Base-by-base conservation (phyloP, 2,888 invertebrate genomes). In the Euphydryas editha region DNA sequence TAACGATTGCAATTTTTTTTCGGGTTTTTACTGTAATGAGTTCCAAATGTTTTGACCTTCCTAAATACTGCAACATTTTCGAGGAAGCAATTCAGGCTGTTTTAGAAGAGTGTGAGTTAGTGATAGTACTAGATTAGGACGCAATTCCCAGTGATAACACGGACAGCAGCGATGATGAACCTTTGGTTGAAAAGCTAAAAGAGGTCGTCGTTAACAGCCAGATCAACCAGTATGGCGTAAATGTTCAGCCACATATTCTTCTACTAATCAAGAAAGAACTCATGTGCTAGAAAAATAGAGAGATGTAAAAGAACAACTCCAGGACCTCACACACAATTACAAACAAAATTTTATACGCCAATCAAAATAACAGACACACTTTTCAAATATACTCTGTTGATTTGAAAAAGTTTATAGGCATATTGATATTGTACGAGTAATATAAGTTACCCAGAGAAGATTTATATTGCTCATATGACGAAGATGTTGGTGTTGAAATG, bases 341-440 rank as follows among this genome's bases (percentile, higher is more conserved):
- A 39, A 39, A 39, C 8, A 13, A 5, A 13, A 13, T 13, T 39
- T 21, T 51, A 21, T 51, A 20, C 20, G 21, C 51, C 18, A 37
- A 37, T n/a, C 39, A 56, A 56, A 56, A 56, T 6, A 56, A 56
- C 36, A 24, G 37, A 37, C 39, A 39, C 56, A n/a, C 46, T 20
- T 46, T 46, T 39, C 39, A 57, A 57, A 1, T 57, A 57, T 18
- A 57, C 36, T 46, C n/a, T 15, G n/a, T 21, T 47, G 47, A 59
- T 10, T 36, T 59, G 21, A 47, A 36, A 59, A 59, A 10, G 36
- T 39, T 7, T 39, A 10, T 39, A 13, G 4, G 39, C 11, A 13
- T 39, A 13, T 8, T 17, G 39, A 39, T 39, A 39, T 39, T 39
- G 2, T 39, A 3, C 8, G 39, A 8, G 13, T 39, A 39, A 5